Evolutionary conservation across 2,888 invertebrate species (phyloP).

Genomic region (Drosophila ezoana): DNA sequence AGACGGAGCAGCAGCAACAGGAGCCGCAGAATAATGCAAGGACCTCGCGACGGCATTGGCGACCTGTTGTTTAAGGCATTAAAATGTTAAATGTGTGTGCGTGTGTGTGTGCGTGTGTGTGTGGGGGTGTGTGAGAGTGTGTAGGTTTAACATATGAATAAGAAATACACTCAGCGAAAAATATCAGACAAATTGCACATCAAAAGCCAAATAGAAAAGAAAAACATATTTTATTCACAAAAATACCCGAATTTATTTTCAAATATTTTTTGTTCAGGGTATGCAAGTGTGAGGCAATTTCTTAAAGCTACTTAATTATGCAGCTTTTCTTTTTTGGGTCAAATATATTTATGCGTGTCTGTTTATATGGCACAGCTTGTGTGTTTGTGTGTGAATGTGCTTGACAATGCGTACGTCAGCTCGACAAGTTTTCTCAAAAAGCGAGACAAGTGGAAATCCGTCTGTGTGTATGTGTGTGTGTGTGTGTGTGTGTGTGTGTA

Average conservation of each 20-base stretch:
- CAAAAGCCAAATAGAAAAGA: no score
- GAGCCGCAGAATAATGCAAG: conserved; percentile 33
- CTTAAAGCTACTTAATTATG: conserved; percentile 21
- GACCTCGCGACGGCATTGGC: conserved; percentile 29
- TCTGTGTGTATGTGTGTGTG: conserved; percentile 10
- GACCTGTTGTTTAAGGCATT: conserved; percentile 76
- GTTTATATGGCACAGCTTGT: conserved; percentile 25
- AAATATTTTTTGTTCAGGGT: conserved; percentile 16
- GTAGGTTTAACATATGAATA: conserved; percentile 24
- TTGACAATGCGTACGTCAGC: conserved; percentile 61
- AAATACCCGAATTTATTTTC: background rate
- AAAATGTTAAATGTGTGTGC: conserved; percentile 48
- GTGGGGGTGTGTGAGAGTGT: no score
- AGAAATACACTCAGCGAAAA: conserved; percentile 22
- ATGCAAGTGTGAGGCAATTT: conserved; percentile 22
- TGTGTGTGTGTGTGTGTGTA: conserved; percentile 13
- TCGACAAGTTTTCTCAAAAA: conserved; percentile 74
- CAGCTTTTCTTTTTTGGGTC: conserved; percentile 23
- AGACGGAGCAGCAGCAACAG: background rate
- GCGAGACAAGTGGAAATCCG: conserved; percentile 78
- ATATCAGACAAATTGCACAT: background rate
- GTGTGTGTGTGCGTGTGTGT: conserved; percentile 12
- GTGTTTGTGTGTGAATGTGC: conserved; percentile 32
- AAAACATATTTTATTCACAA: background rate
- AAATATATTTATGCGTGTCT: conserved; percentile 53